A percentile compares a stretch with the other conserved stretches of the same genome.
phyloP scores from a whole-genome alignment of 2,797 vertebrate genomes.

The Morus bassanus region DNA sequence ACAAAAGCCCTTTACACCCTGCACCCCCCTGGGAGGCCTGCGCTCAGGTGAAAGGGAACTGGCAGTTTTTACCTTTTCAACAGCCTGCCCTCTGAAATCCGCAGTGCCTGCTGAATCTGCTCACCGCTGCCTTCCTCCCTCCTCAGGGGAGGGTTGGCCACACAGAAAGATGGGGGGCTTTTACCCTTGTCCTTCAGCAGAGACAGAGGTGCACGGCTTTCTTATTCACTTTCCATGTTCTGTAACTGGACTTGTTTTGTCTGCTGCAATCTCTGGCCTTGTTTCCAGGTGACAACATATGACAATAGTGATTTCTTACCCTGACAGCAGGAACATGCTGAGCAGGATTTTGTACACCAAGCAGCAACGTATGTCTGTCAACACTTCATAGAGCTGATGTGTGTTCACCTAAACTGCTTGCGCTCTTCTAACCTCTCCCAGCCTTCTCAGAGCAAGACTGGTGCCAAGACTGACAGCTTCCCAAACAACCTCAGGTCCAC shows the following conservation, averaged over 20 bases:
- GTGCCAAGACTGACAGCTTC: slow-evolving; percentile 14
- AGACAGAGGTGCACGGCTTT: background rate
- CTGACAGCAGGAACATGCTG: slow-evolving; percentile 27
- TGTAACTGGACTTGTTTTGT: background rate
- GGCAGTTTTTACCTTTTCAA: background rate
- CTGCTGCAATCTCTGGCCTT: background rate
- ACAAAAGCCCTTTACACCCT: background rate
- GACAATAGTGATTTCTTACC: slow-evolving; percentile 27
- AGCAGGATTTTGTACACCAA: background rate
- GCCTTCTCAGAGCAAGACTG: background rate
- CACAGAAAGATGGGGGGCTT: background rate
- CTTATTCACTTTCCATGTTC: background rate
- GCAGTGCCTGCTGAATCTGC: background rate
- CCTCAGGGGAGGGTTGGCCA: background rate
- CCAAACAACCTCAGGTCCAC: background rate
- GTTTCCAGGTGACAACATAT: slow-evolving; percentile 26
- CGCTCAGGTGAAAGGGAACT: background rate
- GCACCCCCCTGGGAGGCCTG: background rate
- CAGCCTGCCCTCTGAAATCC: background rate
- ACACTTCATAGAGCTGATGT: background rate
- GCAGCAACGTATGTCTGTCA: slow-evolving; percentile 2
- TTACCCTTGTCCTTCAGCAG: background rate
- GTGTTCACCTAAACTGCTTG: background rate
- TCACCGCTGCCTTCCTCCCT: background rate
- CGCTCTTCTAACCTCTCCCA: background rate